Evolutionary conservation across 2,113 vertebrate genomes (phyloP).

Genomic region (Eleginops maclovinus): DNA sequence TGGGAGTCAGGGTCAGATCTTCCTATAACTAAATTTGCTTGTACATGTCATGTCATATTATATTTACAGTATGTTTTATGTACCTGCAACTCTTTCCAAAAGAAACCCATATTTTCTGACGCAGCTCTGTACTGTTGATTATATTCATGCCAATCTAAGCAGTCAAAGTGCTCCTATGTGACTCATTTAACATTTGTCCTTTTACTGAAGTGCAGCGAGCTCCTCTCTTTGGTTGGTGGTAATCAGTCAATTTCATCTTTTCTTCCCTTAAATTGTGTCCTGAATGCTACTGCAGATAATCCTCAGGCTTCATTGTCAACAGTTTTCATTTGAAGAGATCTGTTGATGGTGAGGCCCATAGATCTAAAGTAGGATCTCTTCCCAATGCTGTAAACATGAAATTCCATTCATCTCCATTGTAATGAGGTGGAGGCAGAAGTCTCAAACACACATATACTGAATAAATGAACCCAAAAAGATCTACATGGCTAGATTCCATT

Average conservation of each 20-base stretch:
- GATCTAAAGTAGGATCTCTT: background rate
- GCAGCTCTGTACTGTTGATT: background rate
- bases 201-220: background rate
- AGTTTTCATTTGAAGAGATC: background rate
- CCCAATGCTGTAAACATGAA: background rate
- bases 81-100: background rate
- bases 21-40: background rate
- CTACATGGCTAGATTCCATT: background rate
- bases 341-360: background rate
- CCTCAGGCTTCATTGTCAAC: background rate
- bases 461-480: background rate
- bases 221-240: background rate
- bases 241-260: background rate
- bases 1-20: background rate
- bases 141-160: background rate
- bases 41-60: background rate
- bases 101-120: background rate
- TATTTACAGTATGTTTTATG: background rate
- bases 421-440: background rate
- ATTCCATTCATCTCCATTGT: background rate
- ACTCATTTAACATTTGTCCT: background rate
- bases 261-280: background rate
- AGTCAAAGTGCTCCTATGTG: background rate
- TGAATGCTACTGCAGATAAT: background rate
- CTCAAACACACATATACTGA: background rate